Evolutionary conservation across 2,888 invertebrate species (phyloP).

Genomic region (Phyto melanocephala): DNA sequence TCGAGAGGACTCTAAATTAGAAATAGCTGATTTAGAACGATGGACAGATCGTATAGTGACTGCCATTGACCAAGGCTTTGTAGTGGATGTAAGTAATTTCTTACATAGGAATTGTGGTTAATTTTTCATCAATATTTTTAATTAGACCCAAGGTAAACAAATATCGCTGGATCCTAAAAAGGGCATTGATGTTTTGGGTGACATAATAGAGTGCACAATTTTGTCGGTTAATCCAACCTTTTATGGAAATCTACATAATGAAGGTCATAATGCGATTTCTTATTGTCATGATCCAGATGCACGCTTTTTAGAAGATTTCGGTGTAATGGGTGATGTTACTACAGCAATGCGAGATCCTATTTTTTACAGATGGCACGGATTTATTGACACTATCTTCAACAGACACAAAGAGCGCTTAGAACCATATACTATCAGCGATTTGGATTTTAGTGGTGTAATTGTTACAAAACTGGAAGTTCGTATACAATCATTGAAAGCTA

Average conservation of each 20-base stretch:
- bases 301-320: slow-evolving; percentile 84
- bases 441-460: slow-evolving; percentile 68
- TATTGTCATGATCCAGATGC: slow-evolving; percentile 90
- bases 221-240: slow-evolving; percentile 84
- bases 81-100: slow-evolving; percentile 80
- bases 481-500: slow-evolving; percentile 49
- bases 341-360: slow-evolving; percentile 92
- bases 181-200: slow-evolving; percentile 89
- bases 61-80: slow-evolving; percentile 86
- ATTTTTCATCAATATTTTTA: neutral
- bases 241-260: slow-evolving; percentile 90
- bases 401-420: slow-evolving; percentile 83
- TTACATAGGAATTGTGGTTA: too few species aligned
- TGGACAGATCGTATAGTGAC: slow-evolving; percentile 88
- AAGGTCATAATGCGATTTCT: slow-evolving; percentile 88
- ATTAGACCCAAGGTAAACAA: slow-evolving; percentile 69
- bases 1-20: slow-evolving; percentile 81
- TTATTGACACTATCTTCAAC: slow-evolving; percentile 87
- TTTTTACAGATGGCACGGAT: slow-evolving; percentile 92
- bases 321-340: slow-evolving; percentile 89
- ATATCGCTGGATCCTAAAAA: slow-evolving; percentile 77
- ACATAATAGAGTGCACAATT: slow-evolving; percentile 86
- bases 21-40: slow-evolving; percentile 83
- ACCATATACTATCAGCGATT: slow-evolving; percentile 79
- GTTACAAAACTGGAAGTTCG: slow-evolving; percentile 60